Evolutionary conservation across 2,797 vertebrate species (phyloP).

Genomic region (Rhinatrema bivittatum): DNA sequence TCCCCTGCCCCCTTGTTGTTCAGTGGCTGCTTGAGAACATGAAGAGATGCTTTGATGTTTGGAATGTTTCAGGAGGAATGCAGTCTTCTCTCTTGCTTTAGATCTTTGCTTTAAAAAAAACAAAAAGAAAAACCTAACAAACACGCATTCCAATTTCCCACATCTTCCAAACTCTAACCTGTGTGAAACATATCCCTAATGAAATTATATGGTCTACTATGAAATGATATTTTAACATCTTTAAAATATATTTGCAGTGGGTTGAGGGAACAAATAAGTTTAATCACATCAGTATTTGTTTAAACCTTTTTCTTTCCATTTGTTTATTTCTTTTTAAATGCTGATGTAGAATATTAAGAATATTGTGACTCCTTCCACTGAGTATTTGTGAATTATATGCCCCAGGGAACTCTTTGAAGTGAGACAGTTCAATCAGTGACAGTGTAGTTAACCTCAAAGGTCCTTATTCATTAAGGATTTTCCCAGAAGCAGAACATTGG

Average conservation of each 20-base stretch:
- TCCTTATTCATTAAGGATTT: background rate
- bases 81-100: conserved; percentile 15
- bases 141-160: background rate
- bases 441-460: background rate
- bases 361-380: background rate
- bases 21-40: conserved; percentile 12
- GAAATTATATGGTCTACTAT: background rate
- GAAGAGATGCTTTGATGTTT: conserved; percentile 37
- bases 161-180: background rate
- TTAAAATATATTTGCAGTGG: too few species aligned
- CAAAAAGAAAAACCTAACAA: too few species aligned
- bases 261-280: too few species aligned
- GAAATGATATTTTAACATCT: too few species aligned
- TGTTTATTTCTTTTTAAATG: background rate
- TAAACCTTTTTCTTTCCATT: background rate
- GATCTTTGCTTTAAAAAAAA: background rate
- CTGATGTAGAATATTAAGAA: background rate
- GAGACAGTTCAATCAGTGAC: background rate
- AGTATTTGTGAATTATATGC: background rate
- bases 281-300: too few species aligned
- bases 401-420: background rate
- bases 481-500: conserved; percentile 6
- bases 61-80: conserved; percentile 18
- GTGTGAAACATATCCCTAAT: conserved; percentile 13
- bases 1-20: conserved; percentile 16